Evolutionary conservation across 2,888 invertebrate genomes (phyloP).

Genomic region (Emmelina monodactyla): DNA sequence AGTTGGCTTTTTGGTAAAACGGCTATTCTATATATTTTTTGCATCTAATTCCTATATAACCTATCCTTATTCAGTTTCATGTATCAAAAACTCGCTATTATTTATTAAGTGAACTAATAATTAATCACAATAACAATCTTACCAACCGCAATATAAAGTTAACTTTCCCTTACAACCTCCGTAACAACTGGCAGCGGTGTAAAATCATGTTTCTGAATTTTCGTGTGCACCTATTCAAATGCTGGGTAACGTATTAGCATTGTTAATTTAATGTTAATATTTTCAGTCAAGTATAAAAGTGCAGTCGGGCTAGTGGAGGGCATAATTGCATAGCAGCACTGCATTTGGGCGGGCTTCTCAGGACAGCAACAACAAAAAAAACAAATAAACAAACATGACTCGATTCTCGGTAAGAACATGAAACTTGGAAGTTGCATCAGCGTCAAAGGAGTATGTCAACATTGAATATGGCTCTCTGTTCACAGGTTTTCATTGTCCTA

Average conservation of each 20-base stretch:
- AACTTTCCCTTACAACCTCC: too few species aligned
- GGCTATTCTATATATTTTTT: too few species aligned
- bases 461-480: neutral
- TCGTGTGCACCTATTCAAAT: conserved; percentile 41
- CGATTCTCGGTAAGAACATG: conserved; percentile 52
- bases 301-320: conserved; percentile 19
- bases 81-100: too few species aligned
- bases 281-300: conserved; percentile 56
- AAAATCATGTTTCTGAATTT: neutral
- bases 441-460: neutral
- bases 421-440: too few species aligned
- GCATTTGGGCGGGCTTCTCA: conserved; percentile 29
- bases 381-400: conserved; percentile 29
- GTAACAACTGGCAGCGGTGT: too few species aligned
- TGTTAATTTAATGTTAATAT: conserved; percentile 55
- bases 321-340: conserved; percentile 28
- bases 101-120: too few species aligned
- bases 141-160: too few species aligned
- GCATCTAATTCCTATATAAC: too few species aligned
- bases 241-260: conserved; percentile 29
- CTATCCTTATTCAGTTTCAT: too few species aligned
- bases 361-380: conserved; percentile 22
- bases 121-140: too few species aligned
- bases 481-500: neutral
- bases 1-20: too few species aligned